Evolutionary conservation across 2,797 vertebrate genomes (phyloP).

Genomic region (Allobates femoralis): DNA sequence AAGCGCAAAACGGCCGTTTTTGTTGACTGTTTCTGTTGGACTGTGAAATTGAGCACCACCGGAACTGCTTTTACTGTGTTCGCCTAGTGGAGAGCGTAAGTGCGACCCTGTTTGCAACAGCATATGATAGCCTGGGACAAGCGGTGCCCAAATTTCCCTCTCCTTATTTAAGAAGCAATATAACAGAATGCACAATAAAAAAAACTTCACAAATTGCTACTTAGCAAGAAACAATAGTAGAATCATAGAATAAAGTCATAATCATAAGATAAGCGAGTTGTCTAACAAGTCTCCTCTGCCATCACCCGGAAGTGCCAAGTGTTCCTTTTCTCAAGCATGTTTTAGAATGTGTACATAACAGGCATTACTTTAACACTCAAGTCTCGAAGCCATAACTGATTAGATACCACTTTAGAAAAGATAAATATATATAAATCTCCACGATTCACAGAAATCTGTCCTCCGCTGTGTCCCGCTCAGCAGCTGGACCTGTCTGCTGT

Average conservation of each 20-base stretch:
- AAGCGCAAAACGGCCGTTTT: too few relatives aligned
- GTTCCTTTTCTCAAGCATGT: conserved; percentile 21
- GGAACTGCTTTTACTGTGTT: too few relatives aligned
- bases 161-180: too few relatives aligned
- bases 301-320: conserved; percentile 3
- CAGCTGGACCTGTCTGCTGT: conserved; percentile 48
- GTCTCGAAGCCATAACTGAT: conserved; percentile 41
- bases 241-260: conserved; percentile 3
- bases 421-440: conserved; percentile 49
- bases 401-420: conserved; percentile 46
- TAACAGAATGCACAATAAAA: neutral
- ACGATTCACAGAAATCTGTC: conserved; percentile 5
- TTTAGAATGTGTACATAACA: conserved; percentile 43
- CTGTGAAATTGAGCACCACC: too few relatives aligned
- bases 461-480: conserved; percentile 26
- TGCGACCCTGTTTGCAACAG: too few relatives aligned
- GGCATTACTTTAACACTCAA: conserved; percentile 46
- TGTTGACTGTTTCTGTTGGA: too few relatives aligned
- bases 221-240: neutral
- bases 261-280: neutral
- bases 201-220: neutral
- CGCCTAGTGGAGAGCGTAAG: too few relatives aligned
- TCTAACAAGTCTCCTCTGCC: neutral
- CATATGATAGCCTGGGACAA: too few relatives aligned
- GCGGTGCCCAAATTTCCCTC: too few relatives aligned